These are phyloP conservation scores for Nymphicus hollandicus DNA, from an alignment of 2,113 vertebrate species.

Conservation along the genomic window DNA sequence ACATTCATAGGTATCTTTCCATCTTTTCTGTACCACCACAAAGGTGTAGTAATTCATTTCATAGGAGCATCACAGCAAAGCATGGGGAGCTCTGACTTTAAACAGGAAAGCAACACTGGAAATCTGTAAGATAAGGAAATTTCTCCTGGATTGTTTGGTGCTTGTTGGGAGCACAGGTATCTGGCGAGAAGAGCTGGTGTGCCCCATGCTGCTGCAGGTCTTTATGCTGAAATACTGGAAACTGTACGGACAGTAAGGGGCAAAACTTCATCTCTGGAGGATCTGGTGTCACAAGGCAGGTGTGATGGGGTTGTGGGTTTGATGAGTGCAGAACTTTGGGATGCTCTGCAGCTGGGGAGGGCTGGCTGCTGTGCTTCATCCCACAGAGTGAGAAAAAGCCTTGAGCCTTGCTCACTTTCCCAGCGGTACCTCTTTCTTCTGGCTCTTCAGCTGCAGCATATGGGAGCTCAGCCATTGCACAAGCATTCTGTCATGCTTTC, in stretches of 20 bases:
- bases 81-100: not conserved
- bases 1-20: not conserved
- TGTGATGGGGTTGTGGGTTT: not conserved
- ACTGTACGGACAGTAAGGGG: not conserved
- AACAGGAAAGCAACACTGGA: not conserved
- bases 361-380: not conserved
- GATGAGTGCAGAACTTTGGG: not conserved
- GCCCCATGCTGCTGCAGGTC: not conserved
- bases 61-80: not conserved
- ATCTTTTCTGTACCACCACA: not conserved
- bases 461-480: not conserved
- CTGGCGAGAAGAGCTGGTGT: not conserved
- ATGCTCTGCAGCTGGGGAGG: not conserved
- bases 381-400: not conserved
- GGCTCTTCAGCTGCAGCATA: not conserved
- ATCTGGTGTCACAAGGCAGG: rapidly evolving
- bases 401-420: not conserved
- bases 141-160: not conserved
- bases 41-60: not conserved
- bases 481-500: not conserved
- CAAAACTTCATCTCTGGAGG: not conserved
- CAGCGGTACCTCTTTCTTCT: not conserved
- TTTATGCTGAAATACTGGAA: not conserved
- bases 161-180: not conserved
- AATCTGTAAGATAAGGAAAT: not conserved